These are phyloP conservation scores for Madoqua kirkii DNA, from an alignment of 2,113 vertebrate genomes.

Conservation along the genomic window DNA sequence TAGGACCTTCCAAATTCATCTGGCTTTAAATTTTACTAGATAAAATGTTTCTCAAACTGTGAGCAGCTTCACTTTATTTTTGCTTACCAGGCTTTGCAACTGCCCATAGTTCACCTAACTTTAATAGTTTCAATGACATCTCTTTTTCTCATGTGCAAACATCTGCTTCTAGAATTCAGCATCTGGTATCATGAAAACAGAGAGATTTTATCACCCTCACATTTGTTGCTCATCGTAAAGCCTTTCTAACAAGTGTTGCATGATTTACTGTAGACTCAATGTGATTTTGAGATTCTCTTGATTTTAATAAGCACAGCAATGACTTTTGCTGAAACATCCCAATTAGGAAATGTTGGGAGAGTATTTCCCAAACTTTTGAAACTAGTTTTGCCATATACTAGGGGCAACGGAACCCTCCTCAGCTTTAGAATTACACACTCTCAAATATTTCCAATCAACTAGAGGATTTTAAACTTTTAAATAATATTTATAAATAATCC, in stretches of 20 bases:
- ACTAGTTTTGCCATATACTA: background rate
- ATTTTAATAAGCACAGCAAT: background rate
- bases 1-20: background rate
- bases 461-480: background rate
- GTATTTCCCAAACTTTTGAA: background rate
- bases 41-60: background rate
- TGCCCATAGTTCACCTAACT: background rate
- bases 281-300: background rate
- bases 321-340: conserved; percentile 19
- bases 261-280: conserved; percentile 38
- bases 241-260: background rate
- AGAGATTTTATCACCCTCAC: background rate
- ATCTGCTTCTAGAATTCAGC: conserved; percentile 45
- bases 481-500: background rate
- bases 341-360: background rate
- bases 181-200: background rate
- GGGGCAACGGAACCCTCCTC: fast-evolving
- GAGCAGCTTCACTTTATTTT: conserved; percentile 3
- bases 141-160: background rate
- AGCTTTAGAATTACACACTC: background rate
- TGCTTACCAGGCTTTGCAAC: background rate
- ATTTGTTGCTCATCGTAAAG: conserved; percentile 31
- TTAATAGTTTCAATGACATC: conserved; percentile 37
- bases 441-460: background rate
- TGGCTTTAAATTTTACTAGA: background rate